phyloP scores from a whole-genome alignment of 2,113 vertebrate genomes.

The Argyrosomus japonicus region DNA sequence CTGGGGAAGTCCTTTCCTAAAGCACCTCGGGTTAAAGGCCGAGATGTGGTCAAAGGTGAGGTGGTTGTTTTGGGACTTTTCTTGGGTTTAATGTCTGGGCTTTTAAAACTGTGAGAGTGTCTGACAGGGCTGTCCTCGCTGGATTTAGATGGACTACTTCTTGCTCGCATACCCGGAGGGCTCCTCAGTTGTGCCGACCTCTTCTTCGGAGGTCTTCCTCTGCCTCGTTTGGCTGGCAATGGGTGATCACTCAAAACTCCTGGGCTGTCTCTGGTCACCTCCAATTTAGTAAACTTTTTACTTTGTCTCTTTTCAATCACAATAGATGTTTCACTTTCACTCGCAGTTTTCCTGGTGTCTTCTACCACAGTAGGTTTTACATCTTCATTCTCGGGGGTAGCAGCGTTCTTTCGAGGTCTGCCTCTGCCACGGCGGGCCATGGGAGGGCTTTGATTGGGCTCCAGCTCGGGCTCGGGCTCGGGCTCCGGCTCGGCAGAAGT shows the following conservation, averaged over 20 bases:
- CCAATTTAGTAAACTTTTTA: rapidly evolving
- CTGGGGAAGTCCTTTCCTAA: slow-evolving; percentile 80
- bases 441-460: background rate
- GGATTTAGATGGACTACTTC: background rate
- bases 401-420: slow-evolving; percentile 36
- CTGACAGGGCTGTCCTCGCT: background rate
- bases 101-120: background rate
- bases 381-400: no score
- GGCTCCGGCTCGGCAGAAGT: rapidly evolving
- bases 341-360: background rate
- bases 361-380: background rate
- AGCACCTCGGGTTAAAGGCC: slow-evolving; percentile 68
- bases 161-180: background rate
- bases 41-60: rapidly evolving
- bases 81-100: background rate
- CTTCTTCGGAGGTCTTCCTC: slow-evolving; percentile 64
- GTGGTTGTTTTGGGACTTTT: background rate
- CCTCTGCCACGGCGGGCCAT: background rate
- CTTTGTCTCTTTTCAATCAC: background rate
- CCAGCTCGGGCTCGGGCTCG: rapidly evolving
- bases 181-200: rapidly evolving
- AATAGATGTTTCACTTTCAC: background rate
- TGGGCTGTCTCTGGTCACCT: background rate
- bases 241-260: background rate
- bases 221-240: background rate